Base-by-base conservation (phyloP, 2,797 vertebrate genomes). In the Lophius americanus region DNA sequence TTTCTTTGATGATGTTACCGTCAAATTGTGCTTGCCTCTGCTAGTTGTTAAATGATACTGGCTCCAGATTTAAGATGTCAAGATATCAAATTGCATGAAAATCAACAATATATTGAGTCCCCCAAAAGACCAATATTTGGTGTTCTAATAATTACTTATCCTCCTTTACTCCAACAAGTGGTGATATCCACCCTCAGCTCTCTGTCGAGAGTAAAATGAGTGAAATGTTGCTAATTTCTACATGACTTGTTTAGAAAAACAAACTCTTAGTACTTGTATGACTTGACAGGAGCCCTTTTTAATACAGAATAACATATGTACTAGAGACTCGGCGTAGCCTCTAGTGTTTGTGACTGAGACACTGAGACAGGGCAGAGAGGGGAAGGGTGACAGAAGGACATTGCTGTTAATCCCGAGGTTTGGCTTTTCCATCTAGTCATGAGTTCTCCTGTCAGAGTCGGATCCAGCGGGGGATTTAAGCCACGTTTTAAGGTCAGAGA, bases 391-490 rank as follows among this genome's bases (percentile, higher is more conserved):
- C 36, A 38, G 12, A 54, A 43, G 55, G 51, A 39, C 76, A 49
- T 11, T 14, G 10, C 56, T 51, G 61, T 49, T 75, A 50, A 54
- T 68, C 43, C 57, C 0, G 1, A 63, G 39, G 11, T 73, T 61
- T 53, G 36, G 33, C 49, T 59, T 75, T 43, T 59, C 51, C 13
- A 54, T 51, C 43, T 2, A 33, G 35, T 35, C 51, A n/a, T 42
- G 66, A 36, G 47, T 52, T 59, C 48, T 6, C 14, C 58, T 54
- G 23, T 70, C 68, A 42, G 50, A 52, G 35, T 73, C 47, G 44
- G 69, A 72, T 68, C 69, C 63, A 68, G 33, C 51, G 2, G 61
- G 75, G 73, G 59, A 72, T 35, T 78, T 70, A 55, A 73, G 70
- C 77, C 64, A 46, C 13, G 47, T 73, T 75, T 69, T 53, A 73